phyloP scores from a whole-genome alignment of 2,888 invertebrate species.

The Rotaria socialis region DNA sequence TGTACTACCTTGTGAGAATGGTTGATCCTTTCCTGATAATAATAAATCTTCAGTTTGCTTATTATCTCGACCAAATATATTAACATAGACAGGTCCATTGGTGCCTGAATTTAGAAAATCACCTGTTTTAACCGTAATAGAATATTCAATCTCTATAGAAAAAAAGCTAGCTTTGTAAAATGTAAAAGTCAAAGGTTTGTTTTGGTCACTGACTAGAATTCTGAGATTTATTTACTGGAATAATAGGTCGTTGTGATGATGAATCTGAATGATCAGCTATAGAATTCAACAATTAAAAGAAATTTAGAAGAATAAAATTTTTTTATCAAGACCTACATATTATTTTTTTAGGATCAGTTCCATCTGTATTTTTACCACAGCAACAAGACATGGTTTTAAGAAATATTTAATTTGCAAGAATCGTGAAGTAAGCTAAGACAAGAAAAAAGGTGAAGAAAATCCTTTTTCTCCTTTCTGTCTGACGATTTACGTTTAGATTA shows the following conservation, averaged over 20 bases:
- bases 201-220: background rate
- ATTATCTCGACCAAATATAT: background rate
- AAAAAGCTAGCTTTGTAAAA: background rate
- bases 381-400: background rate
- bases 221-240: background rate
- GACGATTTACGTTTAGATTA: background rate
- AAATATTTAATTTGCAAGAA: background rate
- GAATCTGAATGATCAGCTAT: background rate
- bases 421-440: background rate
- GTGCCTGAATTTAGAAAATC: slow-evolving; percentile 9
- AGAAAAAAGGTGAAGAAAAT: background rate
- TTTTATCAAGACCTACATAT: background rate
- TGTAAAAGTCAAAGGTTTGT: background rate
- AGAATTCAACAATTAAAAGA: background rate
- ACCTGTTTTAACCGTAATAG: background rate
- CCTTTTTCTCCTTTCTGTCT: background rate
- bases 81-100: background rate
- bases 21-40: background rate
- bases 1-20: background rate
- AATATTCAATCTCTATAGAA: background rate
- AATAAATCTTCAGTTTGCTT: background rate
- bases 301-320: background rate
- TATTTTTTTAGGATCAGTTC: background rate
- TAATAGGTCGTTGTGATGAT: background rate
- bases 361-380: background rate